These are phyloP conservation scores for Spongia lamella DNA, from an alignment of 37 sponge, comb jelly and placozoan species.

Conservation along the genomic window DNA sequence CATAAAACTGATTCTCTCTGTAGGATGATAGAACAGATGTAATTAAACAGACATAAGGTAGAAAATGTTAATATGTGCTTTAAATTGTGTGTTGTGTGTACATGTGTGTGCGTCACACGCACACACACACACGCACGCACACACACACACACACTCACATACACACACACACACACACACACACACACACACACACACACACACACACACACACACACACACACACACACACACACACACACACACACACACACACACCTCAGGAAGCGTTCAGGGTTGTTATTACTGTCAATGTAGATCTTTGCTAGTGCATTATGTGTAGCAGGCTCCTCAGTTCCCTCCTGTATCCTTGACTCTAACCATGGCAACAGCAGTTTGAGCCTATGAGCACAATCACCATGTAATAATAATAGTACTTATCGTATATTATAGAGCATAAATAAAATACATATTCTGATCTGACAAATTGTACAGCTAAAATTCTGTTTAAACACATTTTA, in stretches of 20 bases:
- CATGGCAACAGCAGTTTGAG: slow-evolving; percentile 93
- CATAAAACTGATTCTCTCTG: slow-evolving; percentile 97
- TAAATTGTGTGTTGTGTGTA: no score
- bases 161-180: no score
- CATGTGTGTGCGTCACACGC: no score
- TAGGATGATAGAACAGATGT: background rate
- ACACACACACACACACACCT: no score
- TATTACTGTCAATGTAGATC: slow-evolving; percentile 99
- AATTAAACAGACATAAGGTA: no score
- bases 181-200: no score
- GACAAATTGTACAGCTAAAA: background rate
- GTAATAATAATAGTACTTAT: no score
- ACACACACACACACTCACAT: no score
- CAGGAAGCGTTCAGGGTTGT: slow-evolving; percentile 98
- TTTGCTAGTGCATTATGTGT: slow-evolving; percentile 99
- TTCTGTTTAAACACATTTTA: background rate
- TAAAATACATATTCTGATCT: background rate
- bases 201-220: no score
- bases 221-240: no score
- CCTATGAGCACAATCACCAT: slow-evolving; percentile 43
- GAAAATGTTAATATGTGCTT: no score
- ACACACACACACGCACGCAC: no score
- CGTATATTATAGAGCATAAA: background rate
- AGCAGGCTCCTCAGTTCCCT: slow-evolving; percentile 91
- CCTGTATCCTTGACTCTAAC: slow-evolving; percentile 89